A percentile compares a stretch with the other conserved stretches of the same genome.
Evolutionary conservation across 2,888 invertebrate species (phyloP).

Genomic region (Lepas anatifera): DNA sequence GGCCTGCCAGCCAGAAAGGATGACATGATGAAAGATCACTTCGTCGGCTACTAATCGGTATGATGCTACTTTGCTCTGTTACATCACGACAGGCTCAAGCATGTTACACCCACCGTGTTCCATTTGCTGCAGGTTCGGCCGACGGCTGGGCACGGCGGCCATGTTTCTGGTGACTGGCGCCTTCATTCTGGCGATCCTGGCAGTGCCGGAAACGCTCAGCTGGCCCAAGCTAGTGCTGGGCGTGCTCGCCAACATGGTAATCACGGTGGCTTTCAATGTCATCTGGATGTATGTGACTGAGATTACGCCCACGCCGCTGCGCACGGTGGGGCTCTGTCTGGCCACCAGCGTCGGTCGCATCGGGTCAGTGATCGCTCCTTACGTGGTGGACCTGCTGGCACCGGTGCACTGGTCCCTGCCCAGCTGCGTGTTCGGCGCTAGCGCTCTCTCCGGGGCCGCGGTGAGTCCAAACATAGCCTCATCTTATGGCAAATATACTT

Average conservation of each 20-base stretch:
- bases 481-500: too few species aligned
- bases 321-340: conserved; percentile 73
- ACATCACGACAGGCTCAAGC: too few species aligned
- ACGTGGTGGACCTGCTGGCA: conserved; percentile 49
- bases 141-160: not conserved
- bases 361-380: conserved; percentile 75
- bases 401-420: not conserved
- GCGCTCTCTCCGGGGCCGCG: not conserved
- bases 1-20: too few species aligned
- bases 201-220: not conserved
- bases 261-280: not conserved
- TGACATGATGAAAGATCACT: too few species aligned
- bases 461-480: too few species aligned
- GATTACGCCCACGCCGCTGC: not conserved
- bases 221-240: not conserved
- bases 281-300: not conserved
- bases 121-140: not conserved
- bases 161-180: not conserved
- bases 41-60: too few species aligned
- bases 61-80: too few species aligned
- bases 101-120: too few species aligned
- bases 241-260: not conserved
- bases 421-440: not conserved
- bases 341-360: conserved; percentile 72
- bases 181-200: not conserved